Percentiles rank a stretch among this genome's conserved stretches.
Conservation (phyloP, 2,797 vertebrate genomes). For the Rousettus madagascariensis region DNA sequence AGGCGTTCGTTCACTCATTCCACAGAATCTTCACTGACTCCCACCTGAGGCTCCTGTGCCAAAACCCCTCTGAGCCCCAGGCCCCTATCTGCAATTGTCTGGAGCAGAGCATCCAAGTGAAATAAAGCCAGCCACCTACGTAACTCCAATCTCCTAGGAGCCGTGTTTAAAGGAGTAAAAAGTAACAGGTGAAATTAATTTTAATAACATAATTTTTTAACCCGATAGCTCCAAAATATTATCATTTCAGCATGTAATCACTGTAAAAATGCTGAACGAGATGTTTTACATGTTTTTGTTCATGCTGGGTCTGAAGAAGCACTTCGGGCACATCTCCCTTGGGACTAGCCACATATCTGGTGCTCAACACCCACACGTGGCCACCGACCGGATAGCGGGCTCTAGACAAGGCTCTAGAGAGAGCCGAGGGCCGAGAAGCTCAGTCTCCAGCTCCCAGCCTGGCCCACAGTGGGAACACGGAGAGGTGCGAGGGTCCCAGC, state of each 20-base stretch:
- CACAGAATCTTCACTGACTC: neutral
- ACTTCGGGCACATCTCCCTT: neutral
- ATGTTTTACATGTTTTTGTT: neutral
- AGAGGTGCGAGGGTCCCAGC: neutral
- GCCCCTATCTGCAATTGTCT: neutral
- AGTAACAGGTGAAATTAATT: neutral
- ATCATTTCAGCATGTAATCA: neutral
- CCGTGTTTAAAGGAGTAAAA: neutral
- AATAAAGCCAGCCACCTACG: accelerated
- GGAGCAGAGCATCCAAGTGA: accelerated
- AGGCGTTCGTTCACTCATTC: neutral
- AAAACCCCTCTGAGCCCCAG: neutral
- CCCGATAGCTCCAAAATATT: neutral
- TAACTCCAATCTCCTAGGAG: neutral
- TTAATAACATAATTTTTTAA: neutral
- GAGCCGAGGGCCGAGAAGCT: accelerated
- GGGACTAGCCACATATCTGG: neutral
- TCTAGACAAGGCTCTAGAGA: neutral
- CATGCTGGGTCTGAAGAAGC: neutral
- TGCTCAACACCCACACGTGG: accelerated
- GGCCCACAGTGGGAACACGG: accelerated
- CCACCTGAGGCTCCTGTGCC: neutral
- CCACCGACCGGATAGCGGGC: accelerated
- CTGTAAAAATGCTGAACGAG: neutral
- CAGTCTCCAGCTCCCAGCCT: neutral